A percentile compares a stretch with the other conserved stretches of the same genome.
Evolutionary conservation across 2,888 invertebrate species (phyloP).

Genomic region (Limnephilus auricula): DNA sequence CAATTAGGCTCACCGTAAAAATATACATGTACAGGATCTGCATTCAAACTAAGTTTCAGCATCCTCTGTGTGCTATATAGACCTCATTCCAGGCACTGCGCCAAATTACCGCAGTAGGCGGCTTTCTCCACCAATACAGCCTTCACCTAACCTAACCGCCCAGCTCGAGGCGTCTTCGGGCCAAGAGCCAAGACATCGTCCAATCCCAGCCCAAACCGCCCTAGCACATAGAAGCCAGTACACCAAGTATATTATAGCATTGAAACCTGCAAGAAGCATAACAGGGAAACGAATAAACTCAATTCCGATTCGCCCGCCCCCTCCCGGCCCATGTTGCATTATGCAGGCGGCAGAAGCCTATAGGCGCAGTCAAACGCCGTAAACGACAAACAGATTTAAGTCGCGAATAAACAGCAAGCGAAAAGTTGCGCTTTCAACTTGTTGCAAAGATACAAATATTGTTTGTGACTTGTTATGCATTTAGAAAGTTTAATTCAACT

Average conservation of each 20-base stretch:
- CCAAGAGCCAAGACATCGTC: constrained; percentile 56
- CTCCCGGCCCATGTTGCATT: constrained; percentile 28
- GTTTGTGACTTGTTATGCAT: constrained; percentile 21
- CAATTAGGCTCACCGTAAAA: constrained; percentile 52
- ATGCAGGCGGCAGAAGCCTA: constrained; percentile 56
- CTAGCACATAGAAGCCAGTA: background rate
- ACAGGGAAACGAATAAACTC: constrained; percentile 53
- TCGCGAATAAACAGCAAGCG: background rate
- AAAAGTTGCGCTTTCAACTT: constrained; percentile 41
- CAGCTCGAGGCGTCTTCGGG: constrained; percentile 51
- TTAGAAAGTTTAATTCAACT: background rate
- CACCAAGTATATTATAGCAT: background rate
- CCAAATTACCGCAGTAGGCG: constrained; percentile 65
- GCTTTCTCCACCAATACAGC: constrained; percentile 52
- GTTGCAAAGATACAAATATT: constrained; percentile 43
- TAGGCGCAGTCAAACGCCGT: constrained; percentile 45
- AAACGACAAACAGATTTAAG: constrained; percentile 14
- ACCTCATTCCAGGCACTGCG: constrained; percentile 61
- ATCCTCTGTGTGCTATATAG: constrained; percentile 9
- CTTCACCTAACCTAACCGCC: background rate
- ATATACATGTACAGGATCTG: constrained; percentile 16
- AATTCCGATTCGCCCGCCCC: constrained; percentile 57
- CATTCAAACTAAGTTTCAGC: background rate
- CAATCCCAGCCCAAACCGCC: constrained; percentile 51
- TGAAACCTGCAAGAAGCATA: constrained; percentile 23